These are phyloP conservation scores for Metopolophium dirhodum DNA, from an alignment of 1,140 invertebrate species.

Conservation along the genomic window DNA sequence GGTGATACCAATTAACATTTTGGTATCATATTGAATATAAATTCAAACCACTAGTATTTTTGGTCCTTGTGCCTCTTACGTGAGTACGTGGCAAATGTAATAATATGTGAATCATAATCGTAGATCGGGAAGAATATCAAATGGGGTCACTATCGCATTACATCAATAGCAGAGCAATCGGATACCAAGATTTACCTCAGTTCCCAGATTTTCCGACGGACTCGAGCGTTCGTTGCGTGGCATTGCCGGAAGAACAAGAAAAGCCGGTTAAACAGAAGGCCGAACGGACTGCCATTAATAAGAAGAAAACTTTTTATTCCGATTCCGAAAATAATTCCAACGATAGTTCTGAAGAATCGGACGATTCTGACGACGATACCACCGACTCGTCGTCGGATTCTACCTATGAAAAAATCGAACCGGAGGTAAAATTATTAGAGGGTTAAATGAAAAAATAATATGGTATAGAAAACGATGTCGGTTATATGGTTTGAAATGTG, in stretches of 20 bases:
- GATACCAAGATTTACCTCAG: constrained; percentile 86
- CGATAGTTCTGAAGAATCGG: neutral
- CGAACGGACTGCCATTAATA: constrained; percentile 59
- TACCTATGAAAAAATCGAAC: constrained; percentile 60
- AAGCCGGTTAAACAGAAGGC: constrained; percentile 60
- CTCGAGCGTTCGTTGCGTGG: constrained; percentile 71
- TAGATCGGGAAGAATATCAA: constrained; percentile 86
- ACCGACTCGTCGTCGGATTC: constrained; percentile 61
- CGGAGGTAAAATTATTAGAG: neutral
- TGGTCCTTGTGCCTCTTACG: too few species aligned
- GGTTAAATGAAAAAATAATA: neutral
- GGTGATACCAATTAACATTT: neutral
- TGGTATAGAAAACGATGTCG: neutral
- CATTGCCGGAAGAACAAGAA: constrained; percentile 38
- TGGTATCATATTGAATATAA: neutral
- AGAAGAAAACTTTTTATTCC: constrained; percentile 68
- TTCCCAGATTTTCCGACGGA: constrained; percentile 84
- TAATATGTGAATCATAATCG: neutral
- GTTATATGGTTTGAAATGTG: neutral
- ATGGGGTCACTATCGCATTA: constrained; percentile 96
- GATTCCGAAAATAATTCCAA: constrained; percentile 59
- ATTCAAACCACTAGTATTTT: neutral
- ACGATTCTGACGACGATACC: constrained; percentile 16
- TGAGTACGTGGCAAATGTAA: neutral
- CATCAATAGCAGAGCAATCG: constrained; percentile 81